phyloP scores from a whole-genome alignment of 2,888 invertebrate species.

The Lissocephala sabroskyi region DNA sequence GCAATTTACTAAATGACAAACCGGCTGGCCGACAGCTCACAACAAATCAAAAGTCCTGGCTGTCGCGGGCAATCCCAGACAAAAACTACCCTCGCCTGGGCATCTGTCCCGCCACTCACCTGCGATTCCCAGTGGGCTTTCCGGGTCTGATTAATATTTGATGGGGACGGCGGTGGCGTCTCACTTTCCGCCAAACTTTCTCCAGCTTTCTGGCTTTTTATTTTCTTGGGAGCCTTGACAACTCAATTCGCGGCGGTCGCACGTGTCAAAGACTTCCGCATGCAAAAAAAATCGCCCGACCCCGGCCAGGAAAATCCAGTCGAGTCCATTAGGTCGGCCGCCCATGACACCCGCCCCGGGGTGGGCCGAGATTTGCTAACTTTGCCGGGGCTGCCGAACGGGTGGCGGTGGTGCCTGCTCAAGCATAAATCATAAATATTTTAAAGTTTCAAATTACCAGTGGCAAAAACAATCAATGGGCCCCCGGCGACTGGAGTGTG shows the following conservation, averaged over 20 bases:
- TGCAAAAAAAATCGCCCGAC: conserved; percentile 43
- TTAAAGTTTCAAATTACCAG: conserved; percentile 58
- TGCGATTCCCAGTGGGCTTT: conserved; percentile 52
- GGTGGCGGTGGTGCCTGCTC: conserved; percentile 18
- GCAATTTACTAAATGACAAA: conserved; percentile 16
- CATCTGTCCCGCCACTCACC: too few relatives aligned
- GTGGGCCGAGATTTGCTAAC: conserved; percentile 29
- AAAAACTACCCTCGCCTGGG: neutral
- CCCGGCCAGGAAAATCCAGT: neutral
- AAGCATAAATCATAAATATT: conserved; percentile 56
- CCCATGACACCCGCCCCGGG: neutral
- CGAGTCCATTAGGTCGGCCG: conserved; percentile 35
- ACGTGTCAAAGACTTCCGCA: conserved; percentile 57
- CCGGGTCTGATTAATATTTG: conserved; percentile 64
- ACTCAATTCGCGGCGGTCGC: conserved; percentile 49
- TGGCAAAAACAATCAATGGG: conserved; percentile 52
- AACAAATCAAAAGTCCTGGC: neutral
- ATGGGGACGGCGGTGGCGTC: too few relatives aligned
- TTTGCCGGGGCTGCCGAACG: neutral
- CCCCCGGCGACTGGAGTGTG: neutral
- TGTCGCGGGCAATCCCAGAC: too few relatives aligned
- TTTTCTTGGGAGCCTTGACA: conserved; percentile 36
- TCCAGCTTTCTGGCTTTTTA: conserved; percentile 35
- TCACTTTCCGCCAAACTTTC: too few relatives aligned
- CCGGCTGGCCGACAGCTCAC: neutral